Base-by-base conservation (phyloP, 2,888 invertebrate genomes). In the Galerucella calmariensis region DNA sequence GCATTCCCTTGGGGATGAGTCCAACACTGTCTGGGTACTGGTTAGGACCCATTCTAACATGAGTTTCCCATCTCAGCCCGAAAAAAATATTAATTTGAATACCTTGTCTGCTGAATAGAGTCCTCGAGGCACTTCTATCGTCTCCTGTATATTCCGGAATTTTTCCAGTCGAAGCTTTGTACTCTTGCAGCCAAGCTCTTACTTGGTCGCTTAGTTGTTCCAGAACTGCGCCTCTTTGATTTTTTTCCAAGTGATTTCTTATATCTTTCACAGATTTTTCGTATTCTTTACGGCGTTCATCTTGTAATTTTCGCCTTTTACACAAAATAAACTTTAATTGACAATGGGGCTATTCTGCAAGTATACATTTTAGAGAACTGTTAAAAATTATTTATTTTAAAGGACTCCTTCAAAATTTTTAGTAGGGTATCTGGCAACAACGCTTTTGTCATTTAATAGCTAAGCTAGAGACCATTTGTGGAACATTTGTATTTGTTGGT, bases 101-200 rank as follows among this genome's bases (percentile, higher is more conserved):
- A 91, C 92, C 94, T 88, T 94, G 94, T 81, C 94, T 89, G 81
- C 94, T 94, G 79, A 97, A 93, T 87, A 97, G 92, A 76, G 94
- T 90, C 80, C 94, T 90, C 0, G 97, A 97, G 0, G 97, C 97
- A 9, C 97, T 97, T 81, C 94, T 93, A 83, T 98, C 97, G 78
- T 94, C 96, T 2, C 95, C 93, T 0, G 98, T 98, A 82, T 96
- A 93, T 80, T 97, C 97, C 0, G 98, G 98, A 83, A 98, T 93
- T 84, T 94, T 94, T 41, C 94, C 95, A 6, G 95, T 94, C 82
- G 93, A 92, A 56, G 93, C 91, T 86, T 94, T 94, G 84, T 94
- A 95, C 80, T 94, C 94, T 79, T 92, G 91, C 77, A 97, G 92
- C 97, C 97, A 97, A 75, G 92, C 92, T 76, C 97, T 90, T 35